These are phyloP conservation scores for Galaxias olidus DNA, from an alignment of 2,797 vertebrate species.

Conservation along the genomic window DNA sequence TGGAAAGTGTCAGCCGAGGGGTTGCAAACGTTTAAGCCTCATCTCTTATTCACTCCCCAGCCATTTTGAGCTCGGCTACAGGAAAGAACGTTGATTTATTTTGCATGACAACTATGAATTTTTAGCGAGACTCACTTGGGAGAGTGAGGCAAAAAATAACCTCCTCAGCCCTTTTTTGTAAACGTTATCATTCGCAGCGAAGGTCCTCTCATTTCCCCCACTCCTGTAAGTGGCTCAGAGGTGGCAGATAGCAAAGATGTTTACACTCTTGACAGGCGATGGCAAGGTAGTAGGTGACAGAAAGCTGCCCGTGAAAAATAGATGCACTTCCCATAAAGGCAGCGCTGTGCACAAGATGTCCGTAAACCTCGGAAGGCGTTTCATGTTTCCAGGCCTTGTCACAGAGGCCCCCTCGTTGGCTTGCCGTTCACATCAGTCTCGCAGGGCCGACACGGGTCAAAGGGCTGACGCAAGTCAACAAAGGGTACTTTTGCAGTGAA, in stretches of 20 bases:
- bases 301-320: not conserved
- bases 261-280: slow-evolving; percentile 44
- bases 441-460: too few relatives aligned
- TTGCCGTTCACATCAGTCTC: too few relatives aligned
- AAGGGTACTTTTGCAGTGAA: not conserved
- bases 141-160: slow-evolving; percentile 20
- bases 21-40: slow-evolving; percentile 81
- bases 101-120: slow-evolving; percentile 81
- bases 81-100: slow-evolving; percentile 70
- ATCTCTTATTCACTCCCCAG: slow-evolving; percentile 80
- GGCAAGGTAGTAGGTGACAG: slow-evolving; percentile 33
- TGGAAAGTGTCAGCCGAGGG: slow-evolving; percentile 78
- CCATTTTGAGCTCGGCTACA: slow-evolving; percentile 69
- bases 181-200: slow-evolving; percentile 54
- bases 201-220: slow-evolving; percentile 47
- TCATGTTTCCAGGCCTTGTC: too few relatives aligned
- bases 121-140: slow-evolving; percentile 69
- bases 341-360: slow-evolving; percentile 14
- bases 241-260: slow-evolving; percentile 43
- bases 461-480: too few relatives aligned
- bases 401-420: too few relatives aligned
- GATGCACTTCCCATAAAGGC: not conserved
- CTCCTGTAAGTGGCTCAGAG: slow-evolving; percentile 43
- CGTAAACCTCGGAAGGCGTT: slow-evolving; percentile 12
- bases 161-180: slow-evolving; percentile 50